These are phyloP conservation scores for Xanthorhoe spadicearia DNA, from an alignment of 2,888 invertebrate species.

Conservation along the genomic window DNA sequence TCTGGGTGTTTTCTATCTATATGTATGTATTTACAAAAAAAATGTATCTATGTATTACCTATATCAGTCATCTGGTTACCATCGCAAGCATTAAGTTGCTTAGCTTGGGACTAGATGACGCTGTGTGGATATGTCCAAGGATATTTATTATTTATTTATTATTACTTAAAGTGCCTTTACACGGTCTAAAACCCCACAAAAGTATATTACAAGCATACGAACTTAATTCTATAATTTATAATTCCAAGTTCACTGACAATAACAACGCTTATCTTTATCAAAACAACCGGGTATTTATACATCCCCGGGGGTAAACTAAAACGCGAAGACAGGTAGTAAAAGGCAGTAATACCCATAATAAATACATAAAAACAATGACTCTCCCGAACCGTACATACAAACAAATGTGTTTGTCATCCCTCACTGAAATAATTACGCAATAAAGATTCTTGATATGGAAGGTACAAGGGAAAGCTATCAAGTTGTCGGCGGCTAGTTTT, in stretches of 20 bases:
- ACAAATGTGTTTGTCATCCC: constrained; percentile 50
- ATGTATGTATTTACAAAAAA: too few relatives aligned
- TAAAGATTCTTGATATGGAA: constrained; percentile 56
- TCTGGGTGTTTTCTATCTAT: too few relatives aligned
- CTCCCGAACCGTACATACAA: constrained; percentile 25
- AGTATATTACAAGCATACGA: too few relatives aligned
- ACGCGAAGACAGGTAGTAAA: constrained; percentile 9
- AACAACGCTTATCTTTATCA: not conserved
- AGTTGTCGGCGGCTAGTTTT: constrained; percentile 38
- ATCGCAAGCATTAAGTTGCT: too few relatives aligned
- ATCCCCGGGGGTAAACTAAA: constrained; percentile 4
- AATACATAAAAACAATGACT: constrained; percentile 28
- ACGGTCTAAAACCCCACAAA: too few relatives aligned
- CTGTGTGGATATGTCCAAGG: too few relatives aligned
- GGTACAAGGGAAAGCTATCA: constrained; percentile 59
- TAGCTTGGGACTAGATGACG: too few relatives aligned
- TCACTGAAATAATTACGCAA: constrained; percentile 55
- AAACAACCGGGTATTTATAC: not conserved
- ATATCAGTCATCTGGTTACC: too few relatives aligned
- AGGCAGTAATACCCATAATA: constrained; percentile 3
- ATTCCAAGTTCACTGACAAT: not conserved
- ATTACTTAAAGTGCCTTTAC: too few relatives aligned
- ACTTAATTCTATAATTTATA: not conserved
- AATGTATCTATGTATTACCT: too few relatives aligned
- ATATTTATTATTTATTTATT: too few relatives aligned